Evolutionary conservation across 2,888 invertebrate genomes (phyloP).

Genomic region (Branchellion lobata): DNA sequence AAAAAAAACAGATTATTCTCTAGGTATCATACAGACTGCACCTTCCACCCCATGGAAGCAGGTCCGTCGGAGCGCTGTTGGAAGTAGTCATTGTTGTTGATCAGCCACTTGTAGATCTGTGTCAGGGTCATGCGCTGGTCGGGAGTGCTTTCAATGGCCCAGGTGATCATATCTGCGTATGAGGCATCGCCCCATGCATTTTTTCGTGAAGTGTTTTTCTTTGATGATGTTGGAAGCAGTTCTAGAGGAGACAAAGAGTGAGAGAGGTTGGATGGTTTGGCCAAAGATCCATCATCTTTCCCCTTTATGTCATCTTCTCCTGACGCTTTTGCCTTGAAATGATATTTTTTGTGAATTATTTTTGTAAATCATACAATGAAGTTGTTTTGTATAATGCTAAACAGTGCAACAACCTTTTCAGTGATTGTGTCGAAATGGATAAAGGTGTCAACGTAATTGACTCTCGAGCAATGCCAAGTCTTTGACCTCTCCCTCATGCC

Average conservation of each 20-base stretch:
- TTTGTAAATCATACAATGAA: not conserved
- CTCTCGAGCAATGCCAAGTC: conserved; percentile 35
- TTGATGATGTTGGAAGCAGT: conserved; percentile 59
- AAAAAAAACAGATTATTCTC: too few species aligned
- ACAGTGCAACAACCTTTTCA: conserved; percentile 16
- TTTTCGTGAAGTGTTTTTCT: conserved; percentile 79
- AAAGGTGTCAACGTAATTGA: not conserved
- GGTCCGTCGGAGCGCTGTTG: conserved; percentile 99
- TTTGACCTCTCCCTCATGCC: conserved; percentile 35
- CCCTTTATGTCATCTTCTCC: too few species aligned
- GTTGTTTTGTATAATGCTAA: too few species aligned
- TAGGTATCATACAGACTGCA: too few species aligned
- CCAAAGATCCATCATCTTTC: too few species aligned
- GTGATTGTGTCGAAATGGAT: not conserved
- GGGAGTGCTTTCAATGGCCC: conserved; percentile 91
- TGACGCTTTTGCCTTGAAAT: not conserved
- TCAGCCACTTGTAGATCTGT: conserved; percentile 99
- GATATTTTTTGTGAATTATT: not conserved
- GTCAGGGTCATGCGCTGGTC: conserved; percentile 93
- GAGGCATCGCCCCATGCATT: conserved; percentile 65
- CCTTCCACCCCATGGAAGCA: conserved; percentile 99
- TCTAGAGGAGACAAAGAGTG: not conserved
- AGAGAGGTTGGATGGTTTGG: too few species aligned
- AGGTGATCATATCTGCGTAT: conserved; percentile 97
- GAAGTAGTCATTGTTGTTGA: conserved; percentile 95